phyloP scores from a whole-genome alignment of 2,113 vertebrate genomes.

The Pimephales promelas region DNA sequence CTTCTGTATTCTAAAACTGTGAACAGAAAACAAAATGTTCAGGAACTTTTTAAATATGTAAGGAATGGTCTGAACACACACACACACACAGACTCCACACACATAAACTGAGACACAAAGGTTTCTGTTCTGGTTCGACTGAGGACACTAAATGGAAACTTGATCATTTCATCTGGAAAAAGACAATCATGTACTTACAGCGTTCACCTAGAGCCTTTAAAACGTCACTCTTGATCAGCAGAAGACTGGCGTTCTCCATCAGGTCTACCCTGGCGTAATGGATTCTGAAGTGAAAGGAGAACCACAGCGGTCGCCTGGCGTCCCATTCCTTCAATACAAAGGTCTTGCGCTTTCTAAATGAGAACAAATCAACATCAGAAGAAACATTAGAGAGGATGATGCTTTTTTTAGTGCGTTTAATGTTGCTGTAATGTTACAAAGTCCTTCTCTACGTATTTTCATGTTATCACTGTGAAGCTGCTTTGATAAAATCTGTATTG shows the following conservation, averaged over 20 bases:
- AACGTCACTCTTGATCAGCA: slow-evolving; percentile 78
- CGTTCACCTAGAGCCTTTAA: slow-evolving; percentile 72
- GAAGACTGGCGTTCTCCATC: slow-evolving; percentile 68
- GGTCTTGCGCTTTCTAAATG: not conserved
- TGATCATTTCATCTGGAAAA: not conserved
- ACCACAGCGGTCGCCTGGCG: slow-evolving; percentile 85
- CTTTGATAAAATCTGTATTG: no score
- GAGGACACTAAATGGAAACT: not conserved
- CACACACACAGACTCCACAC: not conserved
- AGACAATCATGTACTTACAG: slow-evolving; percentile 67
- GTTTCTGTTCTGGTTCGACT: no score
- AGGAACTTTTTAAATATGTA: not conserved
- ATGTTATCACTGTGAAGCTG: no score
- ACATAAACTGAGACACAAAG: not conserved
- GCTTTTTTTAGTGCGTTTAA: no score
- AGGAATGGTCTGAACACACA: not conserved
- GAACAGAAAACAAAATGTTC: not conserved
- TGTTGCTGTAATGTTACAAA: no score
- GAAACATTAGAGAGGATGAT: not conserved
- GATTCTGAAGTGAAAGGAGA: slow-evolving; percentile 83
- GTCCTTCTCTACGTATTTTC: no score
- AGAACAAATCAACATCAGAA: not conserved
- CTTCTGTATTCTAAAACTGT: not conserved
- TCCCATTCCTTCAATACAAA: slow-evolving; percentile 73
- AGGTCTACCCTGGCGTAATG: slow-evolving; percentile 78